phyloP scores from a whole-genome alignment of 2,797 vertebrate species.

The Anabacerthia variegaticeps region DNA sequence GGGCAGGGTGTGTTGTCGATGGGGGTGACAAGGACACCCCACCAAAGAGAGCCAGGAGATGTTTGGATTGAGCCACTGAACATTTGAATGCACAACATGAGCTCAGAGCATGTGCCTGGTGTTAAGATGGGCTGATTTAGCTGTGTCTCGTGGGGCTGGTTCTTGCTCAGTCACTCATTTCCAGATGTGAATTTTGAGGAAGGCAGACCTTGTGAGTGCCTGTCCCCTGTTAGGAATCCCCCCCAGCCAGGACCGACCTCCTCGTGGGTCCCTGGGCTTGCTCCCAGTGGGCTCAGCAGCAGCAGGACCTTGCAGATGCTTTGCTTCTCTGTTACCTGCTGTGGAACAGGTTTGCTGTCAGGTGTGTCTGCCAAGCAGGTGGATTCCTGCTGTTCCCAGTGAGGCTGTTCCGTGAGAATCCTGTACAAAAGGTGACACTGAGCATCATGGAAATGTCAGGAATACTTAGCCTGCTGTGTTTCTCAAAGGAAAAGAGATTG shows the following conservation, averaged over 20 bases:
- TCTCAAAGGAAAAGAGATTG: neutral
- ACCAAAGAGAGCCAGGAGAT: neutral
- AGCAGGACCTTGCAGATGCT: neutral
- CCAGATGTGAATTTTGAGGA: conserved; percentile 34
- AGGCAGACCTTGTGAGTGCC: neutral
- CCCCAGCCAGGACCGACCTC: neutral
- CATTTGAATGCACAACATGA: neutral
- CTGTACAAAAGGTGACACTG: neutral
- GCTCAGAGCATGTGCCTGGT: neutral
- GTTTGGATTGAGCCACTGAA: neutral
- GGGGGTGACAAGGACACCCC: neutral
- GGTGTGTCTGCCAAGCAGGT: neutral
- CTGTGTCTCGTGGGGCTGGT: neutral
- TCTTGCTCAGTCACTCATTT: conserved; percentile 16
- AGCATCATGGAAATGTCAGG: neutral
- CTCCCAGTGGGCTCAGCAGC: neutral
- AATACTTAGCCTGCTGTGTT: neutral
- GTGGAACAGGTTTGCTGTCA: neutral
- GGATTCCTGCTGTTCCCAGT: neutral
- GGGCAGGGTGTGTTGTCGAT: neutral
- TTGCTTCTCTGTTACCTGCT: neutral
- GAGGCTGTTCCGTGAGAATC: neutral
- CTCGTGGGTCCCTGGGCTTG: neutral
- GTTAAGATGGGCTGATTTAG: conserved; percentile 7
- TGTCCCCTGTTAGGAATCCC: neutral